phyloP scores from a whole-genome alignment of 2,888 invertebrate species.

The Lithophane ornitopus region DNA sequence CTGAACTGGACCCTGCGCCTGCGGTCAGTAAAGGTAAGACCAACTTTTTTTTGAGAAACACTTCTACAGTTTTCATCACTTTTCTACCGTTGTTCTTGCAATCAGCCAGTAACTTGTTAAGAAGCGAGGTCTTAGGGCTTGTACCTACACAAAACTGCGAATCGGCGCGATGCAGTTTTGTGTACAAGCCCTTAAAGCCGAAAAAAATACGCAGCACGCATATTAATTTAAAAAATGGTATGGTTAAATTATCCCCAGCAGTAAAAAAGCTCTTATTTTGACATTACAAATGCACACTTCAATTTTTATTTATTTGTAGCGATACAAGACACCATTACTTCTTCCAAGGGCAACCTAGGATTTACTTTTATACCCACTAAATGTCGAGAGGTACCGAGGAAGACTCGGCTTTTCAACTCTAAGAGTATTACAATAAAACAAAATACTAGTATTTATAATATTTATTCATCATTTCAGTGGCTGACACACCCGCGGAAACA shows the following conservation, averaged over 20 bases:
- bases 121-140: too few relatives aligned
- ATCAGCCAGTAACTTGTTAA: not conserved
- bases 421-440: slow-evolving; percentile 27
- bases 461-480: slow-evolving; percentile 66
- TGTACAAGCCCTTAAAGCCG: too few relatives aligned
- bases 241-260: not conserved
- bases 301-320: too few relatives aligned
- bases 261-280: too few relatives aligned
- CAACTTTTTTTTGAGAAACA: not conserved
- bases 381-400: not conserved
- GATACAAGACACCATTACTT: not conserved
- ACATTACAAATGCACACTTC: too few relatives aligned
- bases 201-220: not conserved
- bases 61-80: not conserved
- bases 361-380: not conserved
- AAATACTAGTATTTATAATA: slow-evolving; percentile 2
- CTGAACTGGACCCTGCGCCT: slow-evolving; percentile 11
- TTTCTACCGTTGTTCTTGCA: not conserved
- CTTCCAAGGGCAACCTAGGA: not conserved
- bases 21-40: slow-evolving; percentile 18
- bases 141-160: too few relatives aligned
- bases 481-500: slow-evolving; percentile 52
- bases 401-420: not conserved
- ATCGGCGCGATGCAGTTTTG: too few relatives aligned
- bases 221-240: too few relatives aligned